These are phyloP conservation scores for Cyclophora punctaria DNA, from an alignment of 2,888 invertebrate species.

Conservation along the genomic window DNA sequence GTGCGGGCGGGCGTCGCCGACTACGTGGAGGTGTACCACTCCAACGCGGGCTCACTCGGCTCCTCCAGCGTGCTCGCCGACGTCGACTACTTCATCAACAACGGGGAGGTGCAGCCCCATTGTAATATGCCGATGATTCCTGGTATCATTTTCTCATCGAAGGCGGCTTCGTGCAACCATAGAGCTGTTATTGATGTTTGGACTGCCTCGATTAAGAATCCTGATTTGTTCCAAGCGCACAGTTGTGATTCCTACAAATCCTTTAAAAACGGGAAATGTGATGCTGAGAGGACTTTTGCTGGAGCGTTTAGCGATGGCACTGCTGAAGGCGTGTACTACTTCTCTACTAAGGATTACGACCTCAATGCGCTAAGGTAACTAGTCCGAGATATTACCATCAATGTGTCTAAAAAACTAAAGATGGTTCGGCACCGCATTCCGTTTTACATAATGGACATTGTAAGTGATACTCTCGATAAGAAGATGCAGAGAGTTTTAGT, in stretches of 20 bases:
- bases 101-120: constrained; percentile 66
- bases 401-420: constrained; percentile 3
- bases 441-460: constrained; percentile 1
- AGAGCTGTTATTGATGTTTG: constrained; percentile 40
- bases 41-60: constrained; percentile 54
- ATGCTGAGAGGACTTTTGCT: constrained; percentile 32
- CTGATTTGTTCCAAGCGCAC: constrained; percentile 34
- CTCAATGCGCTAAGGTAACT: constrained; percentile 6
- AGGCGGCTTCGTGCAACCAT: constrained; percentile 46
- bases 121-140: constrained; percentile 48
- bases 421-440: not conserved
- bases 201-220: constrained; percentile 37
- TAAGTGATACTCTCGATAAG: no score
- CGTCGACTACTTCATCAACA: constrained; percentile 64
- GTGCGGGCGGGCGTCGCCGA: constrained; percentile 54
- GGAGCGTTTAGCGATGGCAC: constrained; percentile 46
- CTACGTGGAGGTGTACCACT: constrained; percentile 66
- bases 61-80: constrained; percentile 50
- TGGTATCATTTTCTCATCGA: constrained; percentile 38
- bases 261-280: constrained; percentile 28
- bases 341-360: constrained; percentile 30
- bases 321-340: constrained; percentile 40
- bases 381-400: constrained; percentile 1
- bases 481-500: no score
- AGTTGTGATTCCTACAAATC: constrained; percentile 31